Evolutionary conservation across 2,888 invertebrate genomes (phyloP).

Genomic region (Steromphala cineraria): DNA sequence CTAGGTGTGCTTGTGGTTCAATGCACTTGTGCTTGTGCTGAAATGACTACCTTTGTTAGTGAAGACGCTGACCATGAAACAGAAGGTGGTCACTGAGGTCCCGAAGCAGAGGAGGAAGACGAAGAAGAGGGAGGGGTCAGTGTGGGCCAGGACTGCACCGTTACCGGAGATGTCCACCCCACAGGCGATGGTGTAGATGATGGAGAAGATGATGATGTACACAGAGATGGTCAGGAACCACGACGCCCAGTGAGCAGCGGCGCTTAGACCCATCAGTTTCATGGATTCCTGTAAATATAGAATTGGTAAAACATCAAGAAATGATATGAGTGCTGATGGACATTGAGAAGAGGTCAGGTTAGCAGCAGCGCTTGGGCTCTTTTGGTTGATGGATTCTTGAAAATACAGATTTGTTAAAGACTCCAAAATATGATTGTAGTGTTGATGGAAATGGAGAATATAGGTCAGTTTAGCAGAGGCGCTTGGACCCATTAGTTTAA

Average conservation of each 20-base stretch:
- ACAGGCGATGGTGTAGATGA: conserved; percentile 74
- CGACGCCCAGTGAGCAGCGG: conserved; percentile 88
- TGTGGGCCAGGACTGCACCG: conserved; percentile 54
- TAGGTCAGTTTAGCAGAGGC: too few relatives aligned
- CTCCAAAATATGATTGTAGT: too few relatives aligned
- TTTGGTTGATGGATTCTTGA: too few relatives aligned
- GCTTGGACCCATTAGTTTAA: conserved; percentile 91
- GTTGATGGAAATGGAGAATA: too few relatives aligned
- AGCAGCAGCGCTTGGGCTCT: too few relatives aligned
- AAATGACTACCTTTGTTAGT: conserved; percentile 81
- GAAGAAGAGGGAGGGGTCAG: conserved; percentile 82
- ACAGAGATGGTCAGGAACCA: conserved; percentile 88
- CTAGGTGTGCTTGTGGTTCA: too few relatives aligned
- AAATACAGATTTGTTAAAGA: too few relatives aligned
- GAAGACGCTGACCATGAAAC: conserved; percentile 87
- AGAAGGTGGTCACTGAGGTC: conserved; percentile 84
- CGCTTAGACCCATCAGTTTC: conserved; percentile 91
- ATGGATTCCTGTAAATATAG: conserved; percentile 83
- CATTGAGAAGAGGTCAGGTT: too few relatives aligned
- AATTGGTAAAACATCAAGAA: neutral
- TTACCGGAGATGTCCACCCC: conserved; percentile 44
- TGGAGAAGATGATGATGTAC: conserved; percentile 80
- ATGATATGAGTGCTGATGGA: neutral
- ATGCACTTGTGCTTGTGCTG: neutral
- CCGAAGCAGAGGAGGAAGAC: conserved; percentile 85